phyloP scores from a whole-genome alignment of 2,113 vertebrate genomes.

The Xenotilapia leptura region DNA sequence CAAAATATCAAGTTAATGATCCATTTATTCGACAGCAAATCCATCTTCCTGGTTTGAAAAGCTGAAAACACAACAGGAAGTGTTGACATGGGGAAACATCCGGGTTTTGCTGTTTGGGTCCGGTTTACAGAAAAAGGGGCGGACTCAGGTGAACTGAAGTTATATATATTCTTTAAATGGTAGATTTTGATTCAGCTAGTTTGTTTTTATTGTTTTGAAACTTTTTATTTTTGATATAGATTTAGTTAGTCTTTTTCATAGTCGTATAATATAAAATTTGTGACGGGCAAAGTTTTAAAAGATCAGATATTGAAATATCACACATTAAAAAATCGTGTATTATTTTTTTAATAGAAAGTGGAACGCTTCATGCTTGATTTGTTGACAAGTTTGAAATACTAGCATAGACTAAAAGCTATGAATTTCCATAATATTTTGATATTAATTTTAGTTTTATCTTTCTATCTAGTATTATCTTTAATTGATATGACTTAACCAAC shows the following conservation, averaged over 20 bases:
- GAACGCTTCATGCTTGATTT: background rate
- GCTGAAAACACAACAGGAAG: constrained; percentile 56
- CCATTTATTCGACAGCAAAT: constrained; percentile 40
- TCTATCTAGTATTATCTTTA: background rate
- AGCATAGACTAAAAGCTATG: background rate
- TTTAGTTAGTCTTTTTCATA: background rate
- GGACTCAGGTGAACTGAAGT: background rate
- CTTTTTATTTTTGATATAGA: background rate
- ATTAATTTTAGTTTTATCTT: background rate
- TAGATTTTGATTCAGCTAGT: background rate
- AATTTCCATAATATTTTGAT: background rate
- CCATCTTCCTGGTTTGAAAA: constrained; percentile 73
- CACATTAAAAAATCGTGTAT: background rate
- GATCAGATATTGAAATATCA: background rate
- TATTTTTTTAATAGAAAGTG: background rate
- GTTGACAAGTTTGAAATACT: background rate
- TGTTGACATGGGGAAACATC: constrained; percentile 27
- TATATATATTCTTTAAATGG: background rate
- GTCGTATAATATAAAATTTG: background rate
- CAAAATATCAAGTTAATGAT: constrained; percentile 29
- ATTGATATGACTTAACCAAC: background rate
- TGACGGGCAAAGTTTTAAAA: background rate
- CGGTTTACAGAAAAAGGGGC: background rate
- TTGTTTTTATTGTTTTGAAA: background rate
- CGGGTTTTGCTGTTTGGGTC: constrained; percentile 43